phyloP scores from a whole-genome alignment of 2,113 vertebrate genomes.

The Saccopteryx bilineata region DNA sequence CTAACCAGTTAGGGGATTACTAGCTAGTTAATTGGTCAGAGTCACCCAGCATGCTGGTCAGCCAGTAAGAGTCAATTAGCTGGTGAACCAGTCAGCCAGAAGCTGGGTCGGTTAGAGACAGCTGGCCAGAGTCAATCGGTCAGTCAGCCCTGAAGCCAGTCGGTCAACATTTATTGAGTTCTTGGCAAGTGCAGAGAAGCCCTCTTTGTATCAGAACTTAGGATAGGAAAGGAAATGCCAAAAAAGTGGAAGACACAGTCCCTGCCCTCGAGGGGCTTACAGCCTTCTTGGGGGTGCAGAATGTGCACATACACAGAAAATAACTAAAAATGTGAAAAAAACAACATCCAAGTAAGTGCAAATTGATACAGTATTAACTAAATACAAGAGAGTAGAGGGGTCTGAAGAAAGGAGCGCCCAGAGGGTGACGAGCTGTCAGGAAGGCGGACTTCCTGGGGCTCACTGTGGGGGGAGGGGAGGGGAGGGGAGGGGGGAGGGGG shows the following conservation, averaged over 20 bases:
- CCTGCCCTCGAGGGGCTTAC: conserved; percentile 67
- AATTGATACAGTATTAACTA: conserved; percentile 40
- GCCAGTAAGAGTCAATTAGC: background rate
- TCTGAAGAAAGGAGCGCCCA: background rate
- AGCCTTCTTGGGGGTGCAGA: conserved; percentile 41
- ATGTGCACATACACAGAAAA: background rate
- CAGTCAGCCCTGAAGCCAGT: background rate
- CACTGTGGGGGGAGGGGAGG: background rate
- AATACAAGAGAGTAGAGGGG: conserved; percentile 50
- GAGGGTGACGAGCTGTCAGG: background rate
- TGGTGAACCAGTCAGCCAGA: background rate
- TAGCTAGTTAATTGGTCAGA: background rate
- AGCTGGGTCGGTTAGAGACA: conserved; percentile 31
- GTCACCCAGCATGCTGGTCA: background rate
- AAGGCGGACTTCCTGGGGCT: background rate
- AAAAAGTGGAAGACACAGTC: background rate
- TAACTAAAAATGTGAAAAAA: conserved; percentile 58
- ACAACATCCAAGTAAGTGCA: conserved; percentile 55
- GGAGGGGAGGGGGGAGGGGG: background rate
- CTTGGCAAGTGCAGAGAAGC: background rate
- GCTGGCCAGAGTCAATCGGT: background rate
- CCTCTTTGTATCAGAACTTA: conserved; percentile 26
- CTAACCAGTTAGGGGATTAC: background rate
- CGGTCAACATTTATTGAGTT: conserved; percentile 52
- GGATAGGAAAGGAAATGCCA: conserved; percentile 26